Evolutionary conservation across 1,140 invertebrate genomes (phyloP).

Genomic region (Rhopalosiphum padi): DNA sequence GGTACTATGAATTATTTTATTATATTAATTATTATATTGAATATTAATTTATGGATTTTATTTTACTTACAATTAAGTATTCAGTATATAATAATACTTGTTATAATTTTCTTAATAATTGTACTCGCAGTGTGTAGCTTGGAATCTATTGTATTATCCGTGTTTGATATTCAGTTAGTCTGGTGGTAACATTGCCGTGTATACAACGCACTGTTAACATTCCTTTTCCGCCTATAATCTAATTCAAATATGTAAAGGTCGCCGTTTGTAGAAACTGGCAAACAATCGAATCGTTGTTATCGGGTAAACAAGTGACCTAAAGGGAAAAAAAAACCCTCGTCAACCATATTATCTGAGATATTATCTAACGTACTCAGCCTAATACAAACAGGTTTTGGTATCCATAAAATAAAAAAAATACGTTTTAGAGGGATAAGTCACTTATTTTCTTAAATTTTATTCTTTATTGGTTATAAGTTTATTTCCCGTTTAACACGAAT

Average conservation of each 20-base stretch:
- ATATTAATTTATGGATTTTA: background rate
- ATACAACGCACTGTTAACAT: conserved; percentile 40
- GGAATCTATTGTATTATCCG: conserved; percentile 2
- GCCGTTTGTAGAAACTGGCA: conserved; percentile 42
- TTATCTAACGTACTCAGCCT: conserved; percentile 41
- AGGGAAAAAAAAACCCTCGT: conserved; percentile 49
- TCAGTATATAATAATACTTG: background rate
- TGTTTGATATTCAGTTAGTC: conserved; percentile 1
- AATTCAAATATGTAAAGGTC: conserved; percentile 58
- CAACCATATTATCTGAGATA: conserved; percentile 42
- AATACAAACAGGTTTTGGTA: conserved; percentile 40
- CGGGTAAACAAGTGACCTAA: conserved; percentile 53
- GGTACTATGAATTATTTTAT: background rate
- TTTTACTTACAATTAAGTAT: background rate
- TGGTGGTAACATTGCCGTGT: background rate
- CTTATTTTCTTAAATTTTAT: conserved; percentile 6
- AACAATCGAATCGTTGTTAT: conserved; percentile 54
- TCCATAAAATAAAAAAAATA: background rate
- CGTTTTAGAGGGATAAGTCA: conserved; percentile 43
- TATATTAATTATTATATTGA: background rate
- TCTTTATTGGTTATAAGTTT: background rate
- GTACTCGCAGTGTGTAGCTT: background rate
- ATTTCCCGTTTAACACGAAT: background rate
- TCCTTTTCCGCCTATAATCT: conserved; percentile 55
- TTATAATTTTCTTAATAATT: conserved; percentile 9